Evolutionary conservation across 2,888 invertebrate genomes (phyloP).

Genomic region (Drosophila austrosaltans): DNA sequence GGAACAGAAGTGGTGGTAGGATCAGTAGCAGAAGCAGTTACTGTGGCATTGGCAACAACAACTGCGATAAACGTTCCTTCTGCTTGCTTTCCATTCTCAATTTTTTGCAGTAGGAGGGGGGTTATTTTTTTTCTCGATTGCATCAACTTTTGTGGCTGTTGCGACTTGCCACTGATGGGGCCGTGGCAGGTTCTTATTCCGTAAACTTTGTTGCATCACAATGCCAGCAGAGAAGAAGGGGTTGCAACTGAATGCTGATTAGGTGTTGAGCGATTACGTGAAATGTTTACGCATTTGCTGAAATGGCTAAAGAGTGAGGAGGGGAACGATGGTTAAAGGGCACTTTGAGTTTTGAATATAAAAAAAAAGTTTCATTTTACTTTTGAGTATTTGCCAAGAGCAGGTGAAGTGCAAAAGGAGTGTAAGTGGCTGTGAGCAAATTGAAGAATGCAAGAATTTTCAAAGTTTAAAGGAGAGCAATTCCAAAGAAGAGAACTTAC

Average conservation of each 20-base stretch:
- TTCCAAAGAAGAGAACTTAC: neutral
- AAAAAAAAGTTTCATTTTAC: slow-evolving; percentile 3
- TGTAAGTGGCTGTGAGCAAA: slow-evolving; percentile 2
- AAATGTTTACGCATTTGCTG: slow-evolving; percentile 71
- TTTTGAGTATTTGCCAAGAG: slow-evolving; percentile 3
- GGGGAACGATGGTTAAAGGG: slow-evolving; percentile 23
- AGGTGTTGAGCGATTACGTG: slow-evolving; percentile 71
- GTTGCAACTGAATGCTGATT: slow-evolving; percentile 67
- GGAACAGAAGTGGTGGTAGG: neutral
- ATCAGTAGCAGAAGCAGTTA: slow-evolving; percentile 3
- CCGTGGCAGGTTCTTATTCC: slow-evolving; percentile 20
- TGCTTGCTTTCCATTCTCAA: slow-evolving; percentile 36
- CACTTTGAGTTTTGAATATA: slow-evolving; percentile 1
- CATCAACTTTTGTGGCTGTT: slow-evolving; percentile 71
- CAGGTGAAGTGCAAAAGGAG: slow-evolving; percentile 8
- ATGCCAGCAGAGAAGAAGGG: slow-evolving; percentile 44
- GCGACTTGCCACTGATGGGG: slow-evolving; percentile 17
- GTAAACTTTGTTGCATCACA: slow-evolving; percentile 70
- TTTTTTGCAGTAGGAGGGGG: neutral
- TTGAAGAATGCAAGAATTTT: neutral
- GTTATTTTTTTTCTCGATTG: slow-evolving; percentile 34
- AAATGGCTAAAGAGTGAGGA: slow-evolving; percentile 38
- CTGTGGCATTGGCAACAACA: slow-evolving; percentile 35
- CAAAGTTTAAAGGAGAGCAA: neutral
- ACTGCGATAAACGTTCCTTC: slow-evolving; percentile 62